phyloP scores from a whole-genome alignment of 2,113 vertebrate species.

The Thamnophis sirtalis region DNA sequence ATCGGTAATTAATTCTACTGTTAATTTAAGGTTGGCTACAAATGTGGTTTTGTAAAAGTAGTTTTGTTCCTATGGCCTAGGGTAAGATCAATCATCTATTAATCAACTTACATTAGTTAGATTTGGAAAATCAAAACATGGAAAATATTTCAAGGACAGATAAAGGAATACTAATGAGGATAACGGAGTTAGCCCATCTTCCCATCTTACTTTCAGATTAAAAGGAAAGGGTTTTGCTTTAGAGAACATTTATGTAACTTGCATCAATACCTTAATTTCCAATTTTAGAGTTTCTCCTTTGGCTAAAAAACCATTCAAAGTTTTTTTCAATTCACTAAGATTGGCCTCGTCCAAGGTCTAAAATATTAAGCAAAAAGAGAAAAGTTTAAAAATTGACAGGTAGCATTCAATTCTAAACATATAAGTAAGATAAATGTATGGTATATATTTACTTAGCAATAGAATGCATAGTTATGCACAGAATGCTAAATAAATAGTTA shows the following conservation, averaged over 20 bases:
- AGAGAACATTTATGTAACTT: neutral
- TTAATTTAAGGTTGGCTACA: neutral
- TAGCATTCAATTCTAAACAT: neutral
- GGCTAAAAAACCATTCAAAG: constrained; percentile 83
- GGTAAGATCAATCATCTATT: neutral
- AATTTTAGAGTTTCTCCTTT: constrained; percentile 87
- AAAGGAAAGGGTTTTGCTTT: neutral
- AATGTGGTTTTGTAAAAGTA: neutral
- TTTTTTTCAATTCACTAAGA: constrained; percentile 83
- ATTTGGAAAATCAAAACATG: neutral
- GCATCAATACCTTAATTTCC: constrained; percentile 82
- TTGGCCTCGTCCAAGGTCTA: constrained; percentile 83
- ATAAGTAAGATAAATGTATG: neutral
- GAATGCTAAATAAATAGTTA: neutral
- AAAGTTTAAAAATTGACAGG: neutral
- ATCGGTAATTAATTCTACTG: neutral
- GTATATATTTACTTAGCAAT: neutral
- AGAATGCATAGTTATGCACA: neutral
- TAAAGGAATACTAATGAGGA: neutral
- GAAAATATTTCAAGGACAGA: neutral
- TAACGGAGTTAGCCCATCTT: neutral
- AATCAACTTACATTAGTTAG: neutral
- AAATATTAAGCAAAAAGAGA: neutral
- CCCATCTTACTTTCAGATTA: neutral
- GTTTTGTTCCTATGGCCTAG: neutral